Evolutionary conservation across 2,888 invertebrate species (phyloP), one percentile per base, ranked within the genome.

Genomic region (Spicauda simplicius): DNA sequence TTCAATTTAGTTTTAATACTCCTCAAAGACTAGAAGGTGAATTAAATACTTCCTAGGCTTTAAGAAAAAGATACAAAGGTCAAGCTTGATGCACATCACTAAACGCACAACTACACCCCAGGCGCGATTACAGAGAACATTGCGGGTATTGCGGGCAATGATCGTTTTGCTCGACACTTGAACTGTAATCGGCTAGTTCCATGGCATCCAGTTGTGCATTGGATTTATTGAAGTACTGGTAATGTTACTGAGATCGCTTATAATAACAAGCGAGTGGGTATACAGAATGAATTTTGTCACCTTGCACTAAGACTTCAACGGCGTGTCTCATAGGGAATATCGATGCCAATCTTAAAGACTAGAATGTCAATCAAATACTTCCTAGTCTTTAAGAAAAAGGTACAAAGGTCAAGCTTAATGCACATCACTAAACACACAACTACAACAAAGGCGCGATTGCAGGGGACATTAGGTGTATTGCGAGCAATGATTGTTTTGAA

Each of bases 401-500:
- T n/a, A n/a, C n/a, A 50, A 50, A 18, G n/a, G 8, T 8, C 18
- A 50, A 10, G 10, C 18, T 11, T 18, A 50, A 50, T 18, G 16
- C 10, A 18, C 6, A 10, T 16, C 18, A 10, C 50, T 50, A 50
- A 50, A 10, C 18, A 18, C n/a, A 10, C 18, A 60, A 52, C 16
- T 52, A 60, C 50, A 33, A 52, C 60, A 53, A 20, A 54, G 61
- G 53, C 30, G 53, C 61, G 61, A 53, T 61, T 61, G 41, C 53
- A 53, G 8, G 20, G 53, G 41, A 41, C 53, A 61, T 61, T 61
- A 61, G 53, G 53, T 19, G 61, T 52, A 61, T 53, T 53, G 53
- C 52, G 4, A n/a, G 61, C 61, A 61, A 61, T 61, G 53, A 61
- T 61, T 53, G 61, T 61, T 50, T 37, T 52, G 52, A n/a, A n/a